Conservation (phyloP, 2,888 invertebrate genomes). For the Lasiommata megera region DNA sequence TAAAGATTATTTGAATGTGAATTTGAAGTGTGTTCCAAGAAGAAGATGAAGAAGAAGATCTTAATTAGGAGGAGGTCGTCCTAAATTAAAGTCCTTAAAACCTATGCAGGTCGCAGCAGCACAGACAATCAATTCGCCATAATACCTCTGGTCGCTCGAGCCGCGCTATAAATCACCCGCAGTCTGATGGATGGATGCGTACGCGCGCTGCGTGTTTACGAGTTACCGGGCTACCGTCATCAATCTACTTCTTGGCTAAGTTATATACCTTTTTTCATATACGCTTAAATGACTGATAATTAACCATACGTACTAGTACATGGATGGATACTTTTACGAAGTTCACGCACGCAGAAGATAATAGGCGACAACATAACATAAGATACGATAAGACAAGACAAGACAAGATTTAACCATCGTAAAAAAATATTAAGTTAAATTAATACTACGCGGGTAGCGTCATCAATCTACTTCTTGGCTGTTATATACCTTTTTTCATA, state of each 20-base stretch:
- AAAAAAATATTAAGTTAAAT: too few species aligned
- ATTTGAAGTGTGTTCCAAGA: too few species aligned
- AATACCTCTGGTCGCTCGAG: constrained; percentile 36
- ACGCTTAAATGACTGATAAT: constrained; percentile 1
- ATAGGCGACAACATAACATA: too few species aligned
- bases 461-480: constrained; percentile 24
- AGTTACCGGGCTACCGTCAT: constrained; percentile 23
- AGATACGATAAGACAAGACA: too few species aligned
- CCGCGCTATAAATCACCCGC: constrained; percentile 30
- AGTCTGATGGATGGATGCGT: constrained; percentile 27
- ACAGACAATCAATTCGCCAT: constrained; percentile 47
- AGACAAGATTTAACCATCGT: too few species aligned
- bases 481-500: constrained; percentile 5
- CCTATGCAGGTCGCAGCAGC: constrained; percentile 9
- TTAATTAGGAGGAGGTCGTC: too few species aligned
- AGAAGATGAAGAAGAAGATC: too few species aligned
- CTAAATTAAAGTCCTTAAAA: too few species aligned
- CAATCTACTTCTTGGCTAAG: constrained; percentile 20
- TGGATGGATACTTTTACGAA: neutral
- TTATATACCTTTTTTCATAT: constrained; percentile 6
- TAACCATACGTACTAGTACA: neutral
- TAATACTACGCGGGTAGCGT: constrained; percentile 19
- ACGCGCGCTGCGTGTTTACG: constrained; percentile 21
- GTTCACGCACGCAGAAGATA: too few species aligned
- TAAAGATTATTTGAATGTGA: too few species aligned